Percentiles rank a stretch among this genome's conserved stretches.
phyloP scores from a whole-genome alignment of 2,797 vertebrate genomes.

The Liparis tanakae region DNA sequence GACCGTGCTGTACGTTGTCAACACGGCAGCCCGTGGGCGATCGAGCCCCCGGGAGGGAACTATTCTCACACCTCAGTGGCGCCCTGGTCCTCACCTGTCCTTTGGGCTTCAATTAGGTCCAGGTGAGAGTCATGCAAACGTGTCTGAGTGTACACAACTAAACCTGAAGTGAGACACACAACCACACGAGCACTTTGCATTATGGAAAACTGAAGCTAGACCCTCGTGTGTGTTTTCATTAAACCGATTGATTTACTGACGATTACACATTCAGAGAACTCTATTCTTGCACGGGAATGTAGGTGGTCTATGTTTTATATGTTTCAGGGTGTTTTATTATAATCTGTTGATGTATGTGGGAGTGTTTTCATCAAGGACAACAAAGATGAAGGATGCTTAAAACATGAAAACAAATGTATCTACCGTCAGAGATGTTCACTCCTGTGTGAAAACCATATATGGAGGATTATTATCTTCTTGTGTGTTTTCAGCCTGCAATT shows the following conservation, averaged over 20 bases:
- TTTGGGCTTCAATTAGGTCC: constrained; percentile 33
- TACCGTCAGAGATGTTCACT: neutral
- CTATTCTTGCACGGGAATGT: neutral
- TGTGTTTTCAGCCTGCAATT: neutral
- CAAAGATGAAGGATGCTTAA: neutral
- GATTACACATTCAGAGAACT: neutral
- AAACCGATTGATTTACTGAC: neutral
- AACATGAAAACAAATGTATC: constrained; percentile 22
- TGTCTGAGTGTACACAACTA: constrained; percentile 7
- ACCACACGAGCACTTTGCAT: neutral
- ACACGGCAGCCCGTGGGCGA: neutral
- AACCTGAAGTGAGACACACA: constrained; percentile 1
- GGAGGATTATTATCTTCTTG: neutral
- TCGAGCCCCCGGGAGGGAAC: neutral
- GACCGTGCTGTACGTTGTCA: neutral
- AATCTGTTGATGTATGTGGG: too few relatives aligned
- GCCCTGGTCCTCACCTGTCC: constrained; percentile 15
- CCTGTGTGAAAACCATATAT: constrained; percentile 7
- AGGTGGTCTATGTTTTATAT: too few relatives aligned
- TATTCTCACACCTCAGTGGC: neutral
- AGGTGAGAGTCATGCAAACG: constrained; percentile 3
- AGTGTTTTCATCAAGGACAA: too few relatives aligned
- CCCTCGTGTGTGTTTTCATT: neutral
- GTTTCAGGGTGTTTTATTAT: too few relatives aligned
- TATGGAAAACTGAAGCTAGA: neutral